phyloP scores from a whole-genome alignment of 64 coral and sea anemone genomes.

The Montipora foliosa region DNA sequence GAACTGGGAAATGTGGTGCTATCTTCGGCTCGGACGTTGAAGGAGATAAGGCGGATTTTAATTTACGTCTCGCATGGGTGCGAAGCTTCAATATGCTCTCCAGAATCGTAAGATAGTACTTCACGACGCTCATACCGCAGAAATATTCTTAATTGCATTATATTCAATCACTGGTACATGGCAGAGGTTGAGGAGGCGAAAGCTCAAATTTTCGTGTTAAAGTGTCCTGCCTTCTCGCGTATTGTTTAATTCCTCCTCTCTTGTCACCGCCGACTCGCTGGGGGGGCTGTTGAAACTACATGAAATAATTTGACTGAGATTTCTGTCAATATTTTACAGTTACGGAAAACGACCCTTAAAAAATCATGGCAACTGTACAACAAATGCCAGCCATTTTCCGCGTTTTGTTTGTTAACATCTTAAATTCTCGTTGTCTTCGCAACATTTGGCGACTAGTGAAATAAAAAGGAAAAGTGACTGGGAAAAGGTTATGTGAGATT shows the following conservation, averaged over 20 bases:
- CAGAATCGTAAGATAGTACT: neutral
- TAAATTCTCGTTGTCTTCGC: too few relatives aligned
- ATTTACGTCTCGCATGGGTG: slow-evolving; percentile 18
- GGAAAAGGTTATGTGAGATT: too few relatives aligned
- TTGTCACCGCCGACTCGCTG: neutral
- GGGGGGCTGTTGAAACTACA: slow-evolving; percentile 10
- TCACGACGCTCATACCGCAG: neutral
- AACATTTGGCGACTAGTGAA: too few relatives aligned
- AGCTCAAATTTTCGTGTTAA: neutral
- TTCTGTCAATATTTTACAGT: slow-evolving; percentile 9
- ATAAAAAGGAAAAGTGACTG: too few relatives aligned
- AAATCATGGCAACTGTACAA: neutral
- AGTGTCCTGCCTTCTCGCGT: neutral
- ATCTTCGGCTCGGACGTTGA: slow-evolving; percentile 4
- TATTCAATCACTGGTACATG: slow-evolving; percentile 5
- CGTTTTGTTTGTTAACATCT: too few relatives aligned
- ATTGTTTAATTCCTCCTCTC: neutral
- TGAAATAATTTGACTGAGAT: neutral
- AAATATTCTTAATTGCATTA: slow-evolving; percentile 28
- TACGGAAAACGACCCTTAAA: neutral
- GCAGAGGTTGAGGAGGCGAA: neutral
- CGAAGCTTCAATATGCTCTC: neutral
- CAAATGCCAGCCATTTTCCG: too few relatives aligned
- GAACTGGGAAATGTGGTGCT: slow-evolving; percentile 11
- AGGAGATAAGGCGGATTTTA: slow-evolving; percentile 37